Conservation (phyloP, 2,888 invertebrate species). For the Leistus spinibarbis region DNA sequence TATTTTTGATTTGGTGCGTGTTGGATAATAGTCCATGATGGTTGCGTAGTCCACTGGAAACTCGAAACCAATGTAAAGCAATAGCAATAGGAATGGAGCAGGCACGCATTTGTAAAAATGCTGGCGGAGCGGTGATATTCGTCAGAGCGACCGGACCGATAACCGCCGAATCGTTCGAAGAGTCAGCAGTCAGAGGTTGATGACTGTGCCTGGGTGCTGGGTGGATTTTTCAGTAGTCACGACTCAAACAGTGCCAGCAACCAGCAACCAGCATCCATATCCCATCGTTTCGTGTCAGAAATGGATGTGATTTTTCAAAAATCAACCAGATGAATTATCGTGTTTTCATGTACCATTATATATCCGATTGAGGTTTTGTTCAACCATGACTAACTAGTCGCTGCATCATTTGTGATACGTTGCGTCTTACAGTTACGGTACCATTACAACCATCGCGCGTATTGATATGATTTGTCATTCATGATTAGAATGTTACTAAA, state of each 20-base stretch:
- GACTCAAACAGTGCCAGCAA: too few relatives aligned
- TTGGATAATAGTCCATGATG: not conserved
- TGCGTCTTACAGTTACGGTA: too few relatives aligned
- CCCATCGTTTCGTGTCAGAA: constrained; percentile 9
- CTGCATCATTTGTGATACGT: not conserved
- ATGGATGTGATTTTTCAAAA: constrained; percentile 9
- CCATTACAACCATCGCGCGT: not conserved
- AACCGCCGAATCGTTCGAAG: not conserved
- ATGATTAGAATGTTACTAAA: not conserved
- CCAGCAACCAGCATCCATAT: not conserved
- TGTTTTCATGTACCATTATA: not conserved
- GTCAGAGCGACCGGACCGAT: not conserved
- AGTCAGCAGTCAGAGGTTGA: not conserved
- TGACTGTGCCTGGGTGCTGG: not conserved
- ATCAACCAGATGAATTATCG: constrained; percentile 2
- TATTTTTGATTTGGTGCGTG: not conserved
- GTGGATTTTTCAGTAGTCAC: constrained; percentile 9
- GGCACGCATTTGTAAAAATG: too few relatives aligned
- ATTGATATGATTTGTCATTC: not conserved
- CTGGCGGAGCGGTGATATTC: too few relatives aligned
- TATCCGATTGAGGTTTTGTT: not conserved
- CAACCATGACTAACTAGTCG: not conserved
- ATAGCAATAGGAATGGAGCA: too few relatives aligned
- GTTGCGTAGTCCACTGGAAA: too few relatives aligned
- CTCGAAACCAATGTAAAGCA: too few relatives aligned